Evolutionary conservation across 2,888 invertebrate species (phyloP), one percentile per base, ranked within the genome.

Genomic region (Zelleria hepariella): DNA sequence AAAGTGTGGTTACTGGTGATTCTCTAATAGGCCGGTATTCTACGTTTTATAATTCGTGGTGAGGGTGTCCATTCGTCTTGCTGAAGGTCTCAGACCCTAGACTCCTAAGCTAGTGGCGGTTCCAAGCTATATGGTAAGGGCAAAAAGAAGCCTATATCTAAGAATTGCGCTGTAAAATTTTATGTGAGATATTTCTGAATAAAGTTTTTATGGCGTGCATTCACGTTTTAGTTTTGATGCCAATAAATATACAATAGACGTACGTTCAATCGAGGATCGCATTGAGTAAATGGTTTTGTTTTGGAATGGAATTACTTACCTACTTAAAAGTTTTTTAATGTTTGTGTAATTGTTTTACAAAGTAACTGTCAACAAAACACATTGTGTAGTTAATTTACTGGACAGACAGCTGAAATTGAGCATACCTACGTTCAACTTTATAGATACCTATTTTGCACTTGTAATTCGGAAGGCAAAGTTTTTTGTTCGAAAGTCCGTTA

Each of bases 61-160:
- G 65, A 63, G 69, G 67, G 69, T 66, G 70, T 66, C 66, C 73
- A 80, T 81, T 76, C 82, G 77, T 80, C 80, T 78, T 74, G 66
- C 15, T 66, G 63, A 61, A 68, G 73, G 78, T 77, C 78, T 74
- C 63, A 75, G 80, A 76, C 77, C 78, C 66, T 63, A 68, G 61
- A 2, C 24, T 47, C 57, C n/a, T 25, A n/a, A 48, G 57, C 48
- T 48, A 48, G 57, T n/a, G n/a, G 47, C 48, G 20, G 57, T 57
- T 25, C 47, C 48, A 23, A 32, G 23, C n/a, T 21, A 18, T 6
- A 32, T 8, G 20, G 2, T 6, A 2, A 53, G 27, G 15, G 21
- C 42, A 57, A 57, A 57, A 57, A 56, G 42, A 42, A 56, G 21
- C 18, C 20, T 23, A 42, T 20, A 42, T 47, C 18, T 57, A 47